Percentiles rank a stretch among this genome's conserved stretches.
Conservation (phyloP, 2,888 invertebrate genomes). For the Dendrolimus houi region DNA sequence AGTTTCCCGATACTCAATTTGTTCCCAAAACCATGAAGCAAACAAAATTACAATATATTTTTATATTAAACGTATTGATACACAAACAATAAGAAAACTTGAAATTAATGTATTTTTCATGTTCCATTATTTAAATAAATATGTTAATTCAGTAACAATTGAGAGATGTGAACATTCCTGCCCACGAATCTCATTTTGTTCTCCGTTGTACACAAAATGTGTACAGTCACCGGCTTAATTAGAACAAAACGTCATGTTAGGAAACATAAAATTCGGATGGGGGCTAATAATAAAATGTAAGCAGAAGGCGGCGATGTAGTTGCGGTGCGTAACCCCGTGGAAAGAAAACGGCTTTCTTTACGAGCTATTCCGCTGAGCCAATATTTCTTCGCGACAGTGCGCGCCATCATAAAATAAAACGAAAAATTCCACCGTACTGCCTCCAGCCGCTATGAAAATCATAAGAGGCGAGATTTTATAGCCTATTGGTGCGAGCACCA, state of each 20-base stretch:
- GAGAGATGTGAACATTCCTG: background rate
- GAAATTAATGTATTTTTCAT: too few species aligned
- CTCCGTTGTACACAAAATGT: background rate
- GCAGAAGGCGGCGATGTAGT: constrained; percentile 46
- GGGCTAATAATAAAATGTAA: constrained; percentile 52
- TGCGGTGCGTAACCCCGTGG: constrained; percentile 68
- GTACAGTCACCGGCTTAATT: background rate
- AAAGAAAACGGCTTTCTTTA: constrained; percentile 72
- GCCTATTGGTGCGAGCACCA: constrained; percentile 47
- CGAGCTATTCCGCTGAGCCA: constrained; percentile 75
- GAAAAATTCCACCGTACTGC: constrained; percentile 71
- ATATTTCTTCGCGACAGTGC: constrained; percentile 76
- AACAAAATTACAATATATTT: too few species aligned
- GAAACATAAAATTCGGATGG: constrained; percentile 31
- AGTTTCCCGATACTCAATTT: too few species aligned
- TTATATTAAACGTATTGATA: too few species aligned
- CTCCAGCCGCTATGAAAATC: constrained; percentile 67
- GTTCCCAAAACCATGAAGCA: too few species aligned
- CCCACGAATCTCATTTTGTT: background rate
- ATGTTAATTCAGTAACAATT: too few species aligned
- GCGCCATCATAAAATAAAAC: constrained; percentile 75
- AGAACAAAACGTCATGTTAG: constrained; percentile 5
- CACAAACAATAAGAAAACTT: too few species aligned
- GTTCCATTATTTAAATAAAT: too few species aligned
- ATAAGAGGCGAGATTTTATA: constrained; percentile 71